phyloP scores from a whole-genome alignment of 1,140 invertebrate genomes.

The Bathynomus jamesi region DNA sequence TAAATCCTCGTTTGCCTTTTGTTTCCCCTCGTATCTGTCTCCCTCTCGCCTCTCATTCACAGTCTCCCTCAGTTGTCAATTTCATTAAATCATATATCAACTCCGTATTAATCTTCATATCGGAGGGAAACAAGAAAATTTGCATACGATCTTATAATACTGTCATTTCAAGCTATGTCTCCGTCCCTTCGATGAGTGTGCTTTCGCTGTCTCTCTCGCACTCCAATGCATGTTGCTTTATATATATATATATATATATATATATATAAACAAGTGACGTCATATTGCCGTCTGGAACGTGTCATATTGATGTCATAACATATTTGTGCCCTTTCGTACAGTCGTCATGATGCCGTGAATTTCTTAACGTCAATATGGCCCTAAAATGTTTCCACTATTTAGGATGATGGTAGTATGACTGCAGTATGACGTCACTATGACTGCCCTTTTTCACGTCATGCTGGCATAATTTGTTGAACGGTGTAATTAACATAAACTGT shows the following conservation, averaged over 20 bases:
- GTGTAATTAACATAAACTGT: no score
- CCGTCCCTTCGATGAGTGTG: not conserved
- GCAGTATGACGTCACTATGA: no score
- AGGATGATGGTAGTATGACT: no score
- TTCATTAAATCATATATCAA: slow-evolving; percentile 1
- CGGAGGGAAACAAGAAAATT: not conserved
- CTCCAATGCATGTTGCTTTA: not conserved
- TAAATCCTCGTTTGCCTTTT: not conserved
- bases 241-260: slow-evolving; percentile 8
- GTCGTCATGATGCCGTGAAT: no score
- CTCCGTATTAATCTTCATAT: not conserved
- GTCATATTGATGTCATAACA: no score
- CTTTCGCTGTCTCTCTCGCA: not conserved
- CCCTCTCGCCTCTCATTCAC: not conserved
- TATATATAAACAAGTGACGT: slow-evolving; percentile 7
- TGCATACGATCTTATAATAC: not conserved
- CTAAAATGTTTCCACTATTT: no score
- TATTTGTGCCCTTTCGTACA: no score
- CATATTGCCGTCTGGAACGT: no score
- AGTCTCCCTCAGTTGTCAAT: not conserved
- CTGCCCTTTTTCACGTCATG: no score
- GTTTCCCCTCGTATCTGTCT: not conserved
- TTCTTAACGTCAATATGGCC: no score
- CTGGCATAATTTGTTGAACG: no score
- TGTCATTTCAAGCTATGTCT: not conserved